phyloP scores from a whole-genome alignment of 64 coral and sea anemone genomes.

The Exaiptasia diaphana region DNA sequence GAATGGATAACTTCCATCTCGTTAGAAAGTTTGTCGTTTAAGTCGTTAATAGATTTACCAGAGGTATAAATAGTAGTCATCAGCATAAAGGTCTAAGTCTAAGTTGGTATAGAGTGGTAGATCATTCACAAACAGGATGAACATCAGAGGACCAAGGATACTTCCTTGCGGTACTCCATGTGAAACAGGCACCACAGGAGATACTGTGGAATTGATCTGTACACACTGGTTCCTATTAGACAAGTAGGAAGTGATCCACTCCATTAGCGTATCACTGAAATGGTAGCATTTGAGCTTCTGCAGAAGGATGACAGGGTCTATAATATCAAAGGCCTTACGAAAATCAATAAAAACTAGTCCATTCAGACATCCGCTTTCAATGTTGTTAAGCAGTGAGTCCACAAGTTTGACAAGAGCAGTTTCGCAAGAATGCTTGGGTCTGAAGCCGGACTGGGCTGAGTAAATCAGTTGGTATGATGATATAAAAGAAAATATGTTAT shows the following conservation, averaged over 20 bases:
- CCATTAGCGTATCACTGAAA: not conserved
- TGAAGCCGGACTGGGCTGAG: not conserved
- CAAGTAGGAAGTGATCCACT: not conserved
- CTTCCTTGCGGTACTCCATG: not conserved
- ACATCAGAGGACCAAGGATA: not conserved
- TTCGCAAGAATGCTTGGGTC: not conserved
- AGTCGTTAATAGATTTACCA: not conserved
- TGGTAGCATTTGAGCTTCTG: conserved; percentile 9
- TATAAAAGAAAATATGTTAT: not conserved
- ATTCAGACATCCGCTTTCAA: conserved; percentile 1
- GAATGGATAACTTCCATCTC: not conserved
- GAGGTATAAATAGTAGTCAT: not conserved
- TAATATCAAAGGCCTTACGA: conserved; percentile 17
- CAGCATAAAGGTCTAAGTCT: not conserved
- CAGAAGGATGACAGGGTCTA: conserved; percentile 1
- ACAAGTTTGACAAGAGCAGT: not conserved
- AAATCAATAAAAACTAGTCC: not conserved
- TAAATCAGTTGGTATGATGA: not conserved
- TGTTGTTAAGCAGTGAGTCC: not conserved
- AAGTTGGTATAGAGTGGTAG: not conserved
- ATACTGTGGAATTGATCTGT: not conserved
- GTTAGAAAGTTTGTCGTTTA: not conserved
- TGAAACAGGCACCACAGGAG: not conserved
- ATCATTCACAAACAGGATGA: not conserved
- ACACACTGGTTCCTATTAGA: not conserved